These are phyloP conservation scores for Pogonus chalceus DNA, from an alignment of 1,140 invertebrate genomes.

Conservation along the genomic window DNA sequence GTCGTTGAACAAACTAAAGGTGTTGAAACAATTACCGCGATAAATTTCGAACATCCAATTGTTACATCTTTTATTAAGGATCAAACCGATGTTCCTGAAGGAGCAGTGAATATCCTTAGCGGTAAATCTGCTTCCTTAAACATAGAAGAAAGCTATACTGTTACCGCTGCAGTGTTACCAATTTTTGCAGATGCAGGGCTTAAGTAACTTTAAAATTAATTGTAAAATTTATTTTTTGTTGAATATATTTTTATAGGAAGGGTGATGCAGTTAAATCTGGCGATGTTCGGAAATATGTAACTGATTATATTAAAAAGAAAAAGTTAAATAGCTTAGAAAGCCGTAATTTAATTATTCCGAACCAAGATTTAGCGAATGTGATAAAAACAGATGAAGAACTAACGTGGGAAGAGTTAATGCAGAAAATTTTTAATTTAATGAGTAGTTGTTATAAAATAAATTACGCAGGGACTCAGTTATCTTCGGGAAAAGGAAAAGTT, in stretches of 20 bases:
- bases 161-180: conserved; percentile 55
- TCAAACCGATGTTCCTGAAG: conserved; percentile 20
- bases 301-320: conserved; percentile 62
- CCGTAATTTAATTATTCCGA: conserved; percentile 39
- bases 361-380: conserved; percentile 33
- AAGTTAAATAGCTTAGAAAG: conserved; percentile 25
- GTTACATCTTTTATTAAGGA: conserved; percentile 32
- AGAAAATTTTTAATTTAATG: conserved; percentile 60
- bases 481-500: conserved; percentile 61
- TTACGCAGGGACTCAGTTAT: conserved; percentile 43
- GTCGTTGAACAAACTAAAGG: conserved; percentile 62
- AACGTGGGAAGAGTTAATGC: conserved; percentile 64
- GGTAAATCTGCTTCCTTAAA: conserved; percentile 39
- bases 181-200: conserved; percentile 49
- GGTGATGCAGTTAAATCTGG: conserved; percentile 54
- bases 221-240: conserved; percentile 29
- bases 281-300: conserved; percentile 60
- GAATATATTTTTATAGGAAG: conserved; percentile 52
- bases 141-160: conserved; percentile 57
- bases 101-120: conserved; percentile 27
- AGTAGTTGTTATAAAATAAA: conserved; percentile 61
- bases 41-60: conserved; percentile 46
- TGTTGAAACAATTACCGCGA: conserved; percentile 54
- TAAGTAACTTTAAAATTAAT: conserved; percentile 39
- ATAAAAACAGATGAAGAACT: conserved; percentile 37